A percentile compares a stretch with the other conserved stretches of the same genome.
Conservation (phyloP, 1,140 invertebrate genomes). For the Meteorus sp. region DNA sequence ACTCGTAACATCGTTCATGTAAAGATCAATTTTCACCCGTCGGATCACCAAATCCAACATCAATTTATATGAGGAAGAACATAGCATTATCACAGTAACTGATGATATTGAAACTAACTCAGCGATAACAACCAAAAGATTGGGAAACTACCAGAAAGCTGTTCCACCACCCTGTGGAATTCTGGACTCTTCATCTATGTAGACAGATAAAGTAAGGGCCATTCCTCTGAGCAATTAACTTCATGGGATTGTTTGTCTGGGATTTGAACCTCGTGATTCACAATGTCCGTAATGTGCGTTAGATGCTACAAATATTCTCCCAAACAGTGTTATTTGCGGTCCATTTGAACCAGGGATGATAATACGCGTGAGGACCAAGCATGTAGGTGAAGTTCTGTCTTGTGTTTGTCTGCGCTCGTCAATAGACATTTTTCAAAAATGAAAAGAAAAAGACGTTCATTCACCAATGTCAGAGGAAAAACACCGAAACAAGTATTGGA, state of each 20-base stretch:
- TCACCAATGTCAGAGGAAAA: not conserved
- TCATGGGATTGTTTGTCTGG: not conserved
- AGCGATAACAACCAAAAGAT: too few relatives aligned
- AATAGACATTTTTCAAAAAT: not conserved
- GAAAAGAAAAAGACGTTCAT: not conserved
- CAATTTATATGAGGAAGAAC: not conserved
- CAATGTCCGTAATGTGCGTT: constrained; percentile 12
- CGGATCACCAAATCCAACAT: not conserved
- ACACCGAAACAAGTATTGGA: not conserved
- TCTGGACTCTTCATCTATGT: constrained; percentile 15
- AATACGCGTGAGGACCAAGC: constrained; percentile 44
- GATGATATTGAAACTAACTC: too few relatives aligned
- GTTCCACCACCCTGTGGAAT: not conserved
- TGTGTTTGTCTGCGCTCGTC: not conserved
- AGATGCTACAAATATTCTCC: constrained; percentile 39
- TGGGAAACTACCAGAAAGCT: not conserved
- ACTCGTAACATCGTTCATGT: not conserved
- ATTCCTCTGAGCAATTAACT: constrained; percentile 24
- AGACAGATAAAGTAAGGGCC: constrained; percentile 22
- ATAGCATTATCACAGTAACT: too few relatives aligned
- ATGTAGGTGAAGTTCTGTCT: too few relatives aligned
- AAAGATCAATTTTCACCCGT: not conserved
- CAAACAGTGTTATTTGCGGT: constrained; percentile 51
- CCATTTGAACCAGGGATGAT: constrained; percentile 56
- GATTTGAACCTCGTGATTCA: too few relatives aligned